Evolutionary conservation across 2,888 invertebrate genomes (phyloP).

Genomic region (Chaetoderma sp.): DNA sequence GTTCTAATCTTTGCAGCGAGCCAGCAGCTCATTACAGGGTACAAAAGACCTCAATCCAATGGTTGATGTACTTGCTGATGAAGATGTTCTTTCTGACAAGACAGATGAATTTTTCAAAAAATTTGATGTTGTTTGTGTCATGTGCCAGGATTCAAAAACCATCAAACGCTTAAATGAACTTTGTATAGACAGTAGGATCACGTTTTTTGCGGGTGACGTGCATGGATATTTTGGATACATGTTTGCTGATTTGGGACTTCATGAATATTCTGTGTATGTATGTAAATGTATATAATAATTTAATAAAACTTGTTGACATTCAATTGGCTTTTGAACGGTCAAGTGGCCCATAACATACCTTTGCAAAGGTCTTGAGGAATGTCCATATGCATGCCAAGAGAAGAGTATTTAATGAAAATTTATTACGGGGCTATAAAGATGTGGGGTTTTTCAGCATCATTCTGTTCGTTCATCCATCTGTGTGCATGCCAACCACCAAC

Average conservation of each 20-base stretch:
- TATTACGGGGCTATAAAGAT: no score
- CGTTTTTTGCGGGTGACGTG: constrained; percentile 91
- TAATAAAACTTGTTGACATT: neutral
- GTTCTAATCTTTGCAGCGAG: constrained; percentile 82
- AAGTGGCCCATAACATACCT: no score
- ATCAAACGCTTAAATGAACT: constrained; percentile 80
- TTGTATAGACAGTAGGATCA: constrained; percentile 76
- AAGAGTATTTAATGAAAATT: no score
- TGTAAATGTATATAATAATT: neutral
- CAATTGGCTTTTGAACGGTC: no score
- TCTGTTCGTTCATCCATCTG: no score
- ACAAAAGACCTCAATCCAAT: constrained; percentile 92
- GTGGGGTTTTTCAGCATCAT: no score
- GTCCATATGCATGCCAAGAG: no score
- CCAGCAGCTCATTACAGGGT: constrained; percentile 82
- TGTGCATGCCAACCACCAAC: no score
- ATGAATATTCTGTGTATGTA: constrained; percentile 83
- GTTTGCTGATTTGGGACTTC: constrained; percentile 88
- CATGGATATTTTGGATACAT: constrained; percentile 94
- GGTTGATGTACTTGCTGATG: constrained; percentile 80
- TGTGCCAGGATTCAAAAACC: constrained; percentile 80
- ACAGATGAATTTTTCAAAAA: constrained; percentile 78
- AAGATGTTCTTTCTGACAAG: constrained; percentile 77
- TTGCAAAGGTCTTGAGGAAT: no score
- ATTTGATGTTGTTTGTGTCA: constrained; percentile 88